Evolutionary conservation across 2,797 vertebrate species (phyloP).

Genomic region (Atherinosoma microstoma): DNA sequence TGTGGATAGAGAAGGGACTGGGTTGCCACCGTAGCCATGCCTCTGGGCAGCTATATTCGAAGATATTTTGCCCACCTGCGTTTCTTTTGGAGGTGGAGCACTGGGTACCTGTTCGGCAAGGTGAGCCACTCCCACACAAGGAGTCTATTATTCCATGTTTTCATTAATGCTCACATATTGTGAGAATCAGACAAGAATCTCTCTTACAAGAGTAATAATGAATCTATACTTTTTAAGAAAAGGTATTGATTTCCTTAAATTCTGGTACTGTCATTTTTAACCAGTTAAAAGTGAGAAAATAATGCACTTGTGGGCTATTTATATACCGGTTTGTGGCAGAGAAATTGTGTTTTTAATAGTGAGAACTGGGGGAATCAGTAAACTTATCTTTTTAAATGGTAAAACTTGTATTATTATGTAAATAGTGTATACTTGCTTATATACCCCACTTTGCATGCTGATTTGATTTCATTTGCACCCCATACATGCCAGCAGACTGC

Average conservation of each 20-base stretch:
- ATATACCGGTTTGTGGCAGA: too few species aligned
- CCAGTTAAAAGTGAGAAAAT: too few species aligned
- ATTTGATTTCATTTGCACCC: constrained; percentile 35
- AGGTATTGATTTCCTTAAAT: not conserved
- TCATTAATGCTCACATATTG: not conserved
- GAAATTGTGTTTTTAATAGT: not conserved
- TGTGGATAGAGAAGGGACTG: not conserved
- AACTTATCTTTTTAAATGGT: not conserved
- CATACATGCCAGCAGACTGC: constrained; percentile 46
- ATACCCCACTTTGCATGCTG: constrained; percentile 4
- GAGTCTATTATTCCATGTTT: fast-evolving
- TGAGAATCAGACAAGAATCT: not conserved
- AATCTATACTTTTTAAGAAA: not conserved
- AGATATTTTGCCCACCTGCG: constrained; percentile 46
- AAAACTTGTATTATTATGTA: not conserved
- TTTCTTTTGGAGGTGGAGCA: constrained; percentile 67
- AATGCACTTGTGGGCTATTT: too few species aligned
- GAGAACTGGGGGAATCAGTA: not conserved
- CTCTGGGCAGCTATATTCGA: constrained; percentile 36
- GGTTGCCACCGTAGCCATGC: constrained; percentile 38
- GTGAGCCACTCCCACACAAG: constrained; percentile 59
- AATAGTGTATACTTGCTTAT: not conserved
- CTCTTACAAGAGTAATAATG: not conserved
- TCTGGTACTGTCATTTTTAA: not conserved
- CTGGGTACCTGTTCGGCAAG: constrained; percentile 60